Percentiles rank a stretch among this genome's conserved stretches.
phyloP scores from a whole-genome alignment of 2,113 vertebrate genomes.

The Oxyruncus cristatus region DNA sequence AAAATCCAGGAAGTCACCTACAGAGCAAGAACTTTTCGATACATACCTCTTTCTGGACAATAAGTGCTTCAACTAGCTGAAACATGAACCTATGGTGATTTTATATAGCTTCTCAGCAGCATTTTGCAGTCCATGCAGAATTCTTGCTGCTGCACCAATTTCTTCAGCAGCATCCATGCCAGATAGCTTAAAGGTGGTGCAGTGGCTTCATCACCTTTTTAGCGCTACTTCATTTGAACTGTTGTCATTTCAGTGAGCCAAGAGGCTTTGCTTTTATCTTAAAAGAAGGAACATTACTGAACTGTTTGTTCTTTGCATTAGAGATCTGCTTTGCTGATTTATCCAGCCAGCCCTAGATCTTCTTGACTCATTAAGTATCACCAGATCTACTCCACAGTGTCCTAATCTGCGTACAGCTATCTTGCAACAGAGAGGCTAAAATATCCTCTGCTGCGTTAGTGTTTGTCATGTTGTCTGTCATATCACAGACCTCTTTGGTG shows the following conservation, averaged over 20 bases:
- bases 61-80: background rate
- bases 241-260: background rate
- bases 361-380: background rate
- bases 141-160: background rate
- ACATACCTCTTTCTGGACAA: background rate
- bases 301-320: background rate
- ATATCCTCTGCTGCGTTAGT: background rate
- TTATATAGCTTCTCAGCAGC: background rate
- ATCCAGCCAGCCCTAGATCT: background rate
- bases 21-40: background rate
- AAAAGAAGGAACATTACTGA: background rate
- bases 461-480: background rate
- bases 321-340: background rate
- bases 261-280: background rate
- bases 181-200: background rate
- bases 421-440: background rate
- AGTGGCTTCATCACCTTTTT: background rate
- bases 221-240: background rate
- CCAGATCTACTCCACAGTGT: background rate
- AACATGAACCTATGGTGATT: background rate
- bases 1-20: background rate
- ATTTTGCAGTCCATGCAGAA: background rate
- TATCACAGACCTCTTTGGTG: background rate
- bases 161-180: background rate
- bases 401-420: background rate